Base-by-base conservation (phyloP, 2,797 vertebrate genomes). In the Gymnopithys bicolor region DNA sequence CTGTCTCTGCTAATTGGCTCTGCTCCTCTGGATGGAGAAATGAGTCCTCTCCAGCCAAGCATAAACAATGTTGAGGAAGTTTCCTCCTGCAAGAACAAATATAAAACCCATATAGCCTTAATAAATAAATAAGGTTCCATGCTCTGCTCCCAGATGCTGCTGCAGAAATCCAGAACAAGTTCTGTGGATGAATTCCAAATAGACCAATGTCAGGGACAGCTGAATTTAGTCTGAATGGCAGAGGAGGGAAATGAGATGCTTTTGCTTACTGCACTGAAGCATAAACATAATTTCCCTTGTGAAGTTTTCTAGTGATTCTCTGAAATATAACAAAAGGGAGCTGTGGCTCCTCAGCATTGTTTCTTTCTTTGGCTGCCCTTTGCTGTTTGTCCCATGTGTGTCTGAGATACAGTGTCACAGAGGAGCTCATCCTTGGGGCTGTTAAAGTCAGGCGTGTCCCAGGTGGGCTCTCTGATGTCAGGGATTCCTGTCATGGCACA, bases 131-230 rank as follows among this genome's bases (percentile, higher is more conserved):
- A 30, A 87, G 35, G 24, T 21, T 78, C 71, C 43, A 2, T 39
- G 43, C 89, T 75, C 78, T 3, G 3, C 69, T 94, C 83, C 67
- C 88, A 60, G 74, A 59, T 73, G 83, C 66, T 11, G 13, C 87
- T 75, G 79, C 52, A 11, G 85, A 93, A 88, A 95, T 66, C 28
- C 92, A 81, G 82, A 83, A 76, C 89, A 77, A 89, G 18, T 87
- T 93, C 48, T 39, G 73, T 68, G 85, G 58, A 93, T 91, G 48
- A 73, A 64, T 91, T 95, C 87, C 84, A 91, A 85, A 93, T 79
- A 81, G 68, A 87, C 37, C 64, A 5, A 58, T 55, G 82, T 69
- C 82, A 89, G 79, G 53, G 23, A 95, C 68, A 89, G 73, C 32
- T 0, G 0, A 84, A 94, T 96, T 94, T 94, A 94, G 82, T 73